A percentile compares a stretch with the other conserved stretches of the same genome.
Conservation (phyloP, 2,797 vertebrate species). For the Toxotes lorentzi region DNA sequence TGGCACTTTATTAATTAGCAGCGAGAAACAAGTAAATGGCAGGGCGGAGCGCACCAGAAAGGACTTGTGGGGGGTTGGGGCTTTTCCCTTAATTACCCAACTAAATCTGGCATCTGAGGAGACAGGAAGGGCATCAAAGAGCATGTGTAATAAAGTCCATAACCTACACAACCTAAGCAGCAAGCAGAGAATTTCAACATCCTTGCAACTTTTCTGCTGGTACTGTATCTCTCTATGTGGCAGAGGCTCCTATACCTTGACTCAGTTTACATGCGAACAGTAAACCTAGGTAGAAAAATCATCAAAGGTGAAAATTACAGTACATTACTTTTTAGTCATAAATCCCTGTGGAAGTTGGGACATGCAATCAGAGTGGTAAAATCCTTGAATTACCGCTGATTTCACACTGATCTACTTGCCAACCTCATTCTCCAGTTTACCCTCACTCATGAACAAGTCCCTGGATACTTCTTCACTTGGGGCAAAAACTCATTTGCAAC, state of each 20-base stretch:
- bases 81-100: constrained; percentile 68
- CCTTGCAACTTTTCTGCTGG: constrained; percentile 28
- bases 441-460: neutral
- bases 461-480: neutral
- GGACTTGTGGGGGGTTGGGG: constrained; percentile 25
- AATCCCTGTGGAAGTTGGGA: neutral
- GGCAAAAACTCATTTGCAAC: neutral
- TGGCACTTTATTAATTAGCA: constrained; percentile 73
- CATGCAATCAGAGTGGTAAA: no score
- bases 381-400: no score
- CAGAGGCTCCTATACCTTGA: neutral
- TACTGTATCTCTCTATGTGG: constrained; percentile 14
- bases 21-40: constrained; percentile 61
- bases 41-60: constrained; percentile 52
- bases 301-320: neutral
- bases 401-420: neutral
- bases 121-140: constrained; percentile 62
- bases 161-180: constrained; percentile 26
- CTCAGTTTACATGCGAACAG: neutral
- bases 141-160: constrained; percentile 56
- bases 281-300: neutral
- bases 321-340: neutral
- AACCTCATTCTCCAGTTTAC: neutral
- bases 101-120: constrained; percentile 43
- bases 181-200: constrained; percentile 28